Evolutionary conservation across 2,888 invertebrate species (phyloP), one percentile per base, ranked within the genome.

Genomic region (Odontothrips loti): DNA sequence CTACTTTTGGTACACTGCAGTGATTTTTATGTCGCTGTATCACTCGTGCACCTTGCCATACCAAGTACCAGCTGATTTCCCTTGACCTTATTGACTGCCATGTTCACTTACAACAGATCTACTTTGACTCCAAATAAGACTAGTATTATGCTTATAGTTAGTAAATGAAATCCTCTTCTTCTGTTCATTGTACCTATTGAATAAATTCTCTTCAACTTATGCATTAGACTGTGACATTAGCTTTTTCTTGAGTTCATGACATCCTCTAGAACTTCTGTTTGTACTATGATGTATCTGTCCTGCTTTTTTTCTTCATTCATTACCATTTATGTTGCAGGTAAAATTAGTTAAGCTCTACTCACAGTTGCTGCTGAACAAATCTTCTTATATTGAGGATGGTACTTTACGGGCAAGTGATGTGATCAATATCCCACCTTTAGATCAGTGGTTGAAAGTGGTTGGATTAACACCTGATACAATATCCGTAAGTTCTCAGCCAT

Each of bases 261-360:
- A 4, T 79, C 2, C 29, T 68, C 20, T 68, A 68, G 29, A 48
- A 23, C 80, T 27, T 20, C 11, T 80, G 4, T 47, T 29, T 47
- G 23, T 47, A n/a, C 34, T 43, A 43, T 9, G 78, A 75, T 20
- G 29, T 23, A 17, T 17, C n/a, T n/a, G 63, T 0, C 58, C 10
- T 58, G 17, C 17, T 10, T 58, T n/a, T 20, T 58, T 17, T 17
- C 17, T 17, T 17, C 58, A 20, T 58, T 51, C n/a, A 17, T 58
- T 1, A 58, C 17, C 58, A 23, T 80, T 84, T 83, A 83, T 85
- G 86, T 90, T 87, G 51, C 89, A 96, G 96, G 95, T 95, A 82
- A 98, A 98, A 88, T 89, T 98, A 85, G 94, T 98, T 86, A 96
- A 96, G 88, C 91, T 96, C 87, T 97, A 97, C 88, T 96, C 97